Base-by-base conservation (phyloP, 2,888 invertebrate genomes). In the Cyclophora punctaria region DNA sequence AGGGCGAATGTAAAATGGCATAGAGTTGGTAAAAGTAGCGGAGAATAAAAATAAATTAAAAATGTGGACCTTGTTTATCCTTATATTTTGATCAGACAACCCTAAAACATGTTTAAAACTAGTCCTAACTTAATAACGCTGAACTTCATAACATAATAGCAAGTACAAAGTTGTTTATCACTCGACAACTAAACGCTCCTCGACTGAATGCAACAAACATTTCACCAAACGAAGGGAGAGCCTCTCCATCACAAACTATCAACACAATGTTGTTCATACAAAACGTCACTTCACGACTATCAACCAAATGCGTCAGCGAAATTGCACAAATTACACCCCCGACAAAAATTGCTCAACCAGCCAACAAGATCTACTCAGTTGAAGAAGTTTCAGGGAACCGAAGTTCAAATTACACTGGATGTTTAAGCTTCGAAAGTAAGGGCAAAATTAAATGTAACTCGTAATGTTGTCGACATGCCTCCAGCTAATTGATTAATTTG, bases 401-500 rank as follows among this genome's bases (percentile, higher is more conserved):
- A 34, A 56, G 74, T 2, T 68, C 77, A 60, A 53, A 35, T 55
- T 67, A 68, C 41, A 53, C 57, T 58, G 66, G 76, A 58, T 50
- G 56, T 66, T 66, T 62, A 69, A 64, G 58, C 58, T 67, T 64
- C 66, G 67, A 59, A 71, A 68, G 78, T 72, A 70, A 74, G 78
- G 77, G 73, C 77, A 72, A 80, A 85, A 85, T 86, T 86, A 86
- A 88, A 85, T 80, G 86, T 83, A 80, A 78, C 78, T 80, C 74
- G 81, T 83, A 85, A 86, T 83, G 83, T 75, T 83, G 83, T 82
- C 84, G 87, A 87, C 87, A 85, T 84, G 86, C 87, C 87, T 84
- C 78, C 78, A 63, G 77, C 83, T 88, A 88, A 88, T 88, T 88
- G 87, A 88, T 87, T 88, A 88, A 87, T 88, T 88, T 87, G 86